Conservation (phyloP, 2,113 vertebrate species). For the Ceuthmochares aereus region DNA sequence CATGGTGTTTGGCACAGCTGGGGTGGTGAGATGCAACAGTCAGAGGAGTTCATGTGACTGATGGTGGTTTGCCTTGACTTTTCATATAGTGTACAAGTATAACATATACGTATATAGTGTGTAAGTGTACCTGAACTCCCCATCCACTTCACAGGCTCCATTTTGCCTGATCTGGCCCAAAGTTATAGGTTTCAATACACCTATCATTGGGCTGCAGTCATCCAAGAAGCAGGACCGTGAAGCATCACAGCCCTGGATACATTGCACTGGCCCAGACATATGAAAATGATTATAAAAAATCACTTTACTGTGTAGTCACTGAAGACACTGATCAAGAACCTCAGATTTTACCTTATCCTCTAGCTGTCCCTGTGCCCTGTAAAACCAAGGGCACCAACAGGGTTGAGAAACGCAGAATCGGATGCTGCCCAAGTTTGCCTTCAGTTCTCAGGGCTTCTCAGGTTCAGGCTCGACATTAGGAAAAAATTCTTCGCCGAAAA, state of each 20-base stretch:
- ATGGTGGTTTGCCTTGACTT: not conserved
- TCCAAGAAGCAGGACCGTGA: not conserved
- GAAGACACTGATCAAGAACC: fast-evolving
- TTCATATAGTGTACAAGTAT: too few relatives aligned
- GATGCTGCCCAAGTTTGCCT: not conserved
- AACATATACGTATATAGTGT: too few relatives aligned
- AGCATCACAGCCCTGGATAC: not conserved
- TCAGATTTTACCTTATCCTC: not conserved
- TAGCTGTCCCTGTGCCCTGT: not conserved
- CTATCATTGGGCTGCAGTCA: not conserved
- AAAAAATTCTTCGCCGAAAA: too few relatives aligned
- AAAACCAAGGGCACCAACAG: not conserved
- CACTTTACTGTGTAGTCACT: not conserved
- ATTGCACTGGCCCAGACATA: not conserved
- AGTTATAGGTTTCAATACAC: not conserved
- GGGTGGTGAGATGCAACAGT: not conserved
- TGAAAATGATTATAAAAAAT: not conserved
- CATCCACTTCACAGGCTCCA: not conserved
- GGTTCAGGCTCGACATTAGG: too few relatives aligned
- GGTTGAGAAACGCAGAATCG: not conserved
- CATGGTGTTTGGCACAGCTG: not conserved
- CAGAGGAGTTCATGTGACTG: not conserved
- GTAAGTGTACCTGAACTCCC: not conserved
- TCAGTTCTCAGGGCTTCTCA: not conserved
- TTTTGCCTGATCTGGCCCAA: not conserved